Conservation (phyloP, 1,140 invertebrate species). For the Neodiprion lecontei region DNA sequence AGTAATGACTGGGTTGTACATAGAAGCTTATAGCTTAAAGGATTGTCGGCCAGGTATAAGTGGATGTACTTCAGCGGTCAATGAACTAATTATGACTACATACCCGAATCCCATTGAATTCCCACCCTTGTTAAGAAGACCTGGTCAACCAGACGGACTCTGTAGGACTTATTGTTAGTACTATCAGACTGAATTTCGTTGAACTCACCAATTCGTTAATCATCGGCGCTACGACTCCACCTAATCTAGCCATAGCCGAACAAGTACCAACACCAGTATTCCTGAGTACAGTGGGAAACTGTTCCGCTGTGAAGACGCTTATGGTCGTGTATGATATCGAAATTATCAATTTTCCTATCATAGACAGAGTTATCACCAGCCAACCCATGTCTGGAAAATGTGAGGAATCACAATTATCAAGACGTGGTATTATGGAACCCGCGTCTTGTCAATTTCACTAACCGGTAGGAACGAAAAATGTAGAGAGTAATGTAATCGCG, state of each 20-base stretch:
- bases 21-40: background rate
- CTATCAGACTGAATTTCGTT: background rate
- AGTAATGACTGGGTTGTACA: background rate
- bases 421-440: constrained; percentile 17
- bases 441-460: constrained; percentile 29
- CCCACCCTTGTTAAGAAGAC: background rate
- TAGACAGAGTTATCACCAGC: constrained; percentile 73
- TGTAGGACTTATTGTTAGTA: background rate
- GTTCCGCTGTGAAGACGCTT: constrained; percentile 83
- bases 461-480: constrained; percentile 68
- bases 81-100: background rate
- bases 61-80: background rate
- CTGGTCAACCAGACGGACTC: background rate
- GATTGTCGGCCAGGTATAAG: background rate
- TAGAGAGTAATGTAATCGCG: constrained; percentile 68
- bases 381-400: constrained; percentile 63
- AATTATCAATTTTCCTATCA: constrained; percentile 84
- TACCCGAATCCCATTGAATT: background rate
- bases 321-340: constrained; percentile 81
- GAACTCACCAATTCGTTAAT: constrained; percentile 68
- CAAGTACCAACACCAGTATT: constrained; percentile 80
- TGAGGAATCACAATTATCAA: constrained; percentile 26
- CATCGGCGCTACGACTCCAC: constrained; percentile 80
- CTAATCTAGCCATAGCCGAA: constrained; percentile 78
- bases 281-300: constrained; percentile 84